Evolutionary conservation across 2,113 vertebrate species (phyloP), one percentile per base, ranked within the genome.

Genomic region (Phylloscopus trochiloides): DNA sequence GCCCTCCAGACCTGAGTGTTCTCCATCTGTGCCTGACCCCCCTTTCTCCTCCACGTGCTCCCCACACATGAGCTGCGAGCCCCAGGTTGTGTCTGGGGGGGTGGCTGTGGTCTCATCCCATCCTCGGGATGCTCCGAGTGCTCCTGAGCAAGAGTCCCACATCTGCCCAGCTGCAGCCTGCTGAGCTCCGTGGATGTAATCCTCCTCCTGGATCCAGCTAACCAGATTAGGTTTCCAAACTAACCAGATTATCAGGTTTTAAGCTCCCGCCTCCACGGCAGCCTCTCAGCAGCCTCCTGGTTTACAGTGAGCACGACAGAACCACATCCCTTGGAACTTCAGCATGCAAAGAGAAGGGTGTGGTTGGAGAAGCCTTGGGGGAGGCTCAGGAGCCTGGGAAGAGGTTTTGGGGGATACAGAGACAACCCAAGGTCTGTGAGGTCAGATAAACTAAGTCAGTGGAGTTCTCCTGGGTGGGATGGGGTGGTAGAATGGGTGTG

Each of bases 231-330:
- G 4, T 75, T 85, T 73, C 91, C 78, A 76, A 51, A 65, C 91
- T 96, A 96, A 95, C 92, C 84, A 94, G 91, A 95, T 97, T 96
- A 96, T 83, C 45, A 87, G 78, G 82, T 36, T 77, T 95, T 96
- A 92, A 71, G 51, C 34, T 36, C 48, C 3, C 0, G 4, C 38
- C 45, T 57, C 83, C 0, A 2, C 52, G 62, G 80, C 80, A 91
- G 86, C 50, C 67, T 88, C 85, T 79, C 52, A 3, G 51, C 73
- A 79, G 47, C 68, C 83, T 81, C 25, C 45, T 68, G 61, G 47
- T 62, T 89, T 62, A 24, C 57, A 84, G 77, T 0, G 0, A 90
- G 29, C 42, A 7, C 4, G 5, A 31, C 22, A 58, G 31, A 74
- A 57, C 17, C 34, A 3, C 31, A 12, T 48, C 21, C 11, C 25